A percentile compares a stretch with the other conserved stretches of the same genome.
Evolutionary conservation across 30 jellyfish, hydroid and myxozoan species (phyloP).

Genomic region (Cassiopea xamachana): DNA sequence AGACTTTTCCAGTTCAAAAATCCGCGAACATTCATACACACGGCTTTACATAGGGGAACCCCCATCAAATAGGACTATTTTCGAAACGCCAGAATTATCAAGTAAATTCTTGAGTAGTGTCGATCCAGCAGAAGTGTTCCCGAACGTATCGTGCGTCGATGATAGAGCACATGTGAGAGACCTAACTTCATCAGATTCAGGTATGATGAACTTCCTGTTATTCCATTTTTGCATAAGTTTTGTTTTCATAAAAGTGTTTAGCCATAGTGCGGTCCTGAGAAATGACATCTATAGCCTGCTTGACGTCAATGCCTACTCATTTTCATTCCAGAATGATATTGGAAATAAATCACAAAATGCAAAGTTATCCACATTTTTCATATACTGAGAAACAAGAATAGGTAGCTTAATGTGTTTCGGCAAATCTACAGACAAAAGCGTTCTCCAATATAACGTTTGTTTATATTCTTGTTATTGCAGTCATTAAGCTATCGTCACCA

Average conservation of each 20-base stretch:
- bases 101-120: conserved; percentile 62
- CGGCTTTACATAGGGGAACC: conserved; percentile 69
- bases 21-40: conserved; percentile 61
- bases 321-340: background rate
- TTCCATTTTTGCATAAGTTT: background rate
- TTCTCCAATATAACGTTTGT: too few species aligned
- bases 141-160: conserved; percentile 36
- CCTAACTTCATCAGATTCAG: conserved; percentile 57
- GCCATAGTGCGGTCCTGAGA: background rate
- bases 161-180: conserved; percentile 47
- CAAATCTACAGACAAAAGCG: too few species aligned
- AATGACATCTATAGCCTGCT: background rate
- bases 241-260: background rate
- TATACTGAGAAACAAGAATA: too few species aligned
- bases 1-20: conserved; percentile 12
- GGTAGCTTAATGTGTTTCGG: too few species aligned
- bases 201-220: conserved; percentile 25
- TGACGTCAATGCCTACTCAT: background rate
- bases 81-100: background rate
- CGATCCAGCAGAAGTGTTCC: conserved; percentile 73
- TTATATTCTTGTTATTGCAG: too few species aligned
- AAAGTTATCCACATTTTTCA: too few species aligned
- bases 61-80: conserved; percentile 17
- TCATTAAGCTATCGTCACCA: too few species aligned
- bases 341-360: too few species aligned